A percentile compares a stretch with the other conserved stretches of the same genome.
Evolutionary conservation across 2,888 invertebrate genomes (phyloP).

Genomic region (Asteroscopus sphinx): DNA sequence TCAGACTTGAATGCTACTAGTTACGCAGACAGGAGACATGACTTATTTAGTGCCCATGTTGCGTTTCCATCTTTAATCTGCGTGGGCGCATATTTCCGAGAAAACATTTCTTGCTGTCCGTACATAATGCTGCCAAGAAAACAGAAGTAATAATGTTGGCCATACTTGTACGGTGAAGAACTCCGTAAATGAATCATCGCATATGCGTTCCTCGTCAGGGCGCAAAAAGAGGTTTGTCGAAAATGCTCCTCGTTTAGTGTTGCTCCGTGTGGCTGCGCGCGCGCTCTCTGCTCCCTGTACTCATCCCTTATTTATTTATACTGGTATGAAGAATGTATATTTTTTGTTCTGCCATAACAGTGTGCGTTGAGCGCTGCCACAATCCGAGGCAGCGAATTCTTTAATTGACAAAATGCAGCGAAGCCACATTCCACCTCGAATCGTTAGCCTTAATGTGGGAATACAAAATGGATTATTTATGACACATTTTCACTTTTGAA

Average conservation of each 20-base stretch:
- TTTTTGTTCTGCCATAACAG: constrained; percentile 84
- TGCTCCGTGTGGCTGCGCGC: constrained; percentile 71
- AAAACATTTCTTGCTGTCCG: constrained; percentile 87
- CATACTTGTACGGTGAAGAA: constrained; percentile 85
- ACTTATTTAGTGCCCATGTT: constrained; percentile 88
- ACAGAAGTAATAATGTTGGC: constrained; percentile 88
- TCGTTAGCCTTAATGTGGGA: constrained; percentile 82
- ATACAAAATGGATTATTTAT: constrained; percentile 74
- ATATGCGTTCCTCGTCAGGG: constrained; percentile 86
- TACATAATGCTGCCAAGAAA: constrained; percentile 87
- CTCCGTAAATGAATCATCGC: constrained; percentile 89
- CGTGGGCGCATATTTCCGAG: constrained; percentile 88
- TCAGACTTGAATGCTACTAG: constrained; percentile 76
- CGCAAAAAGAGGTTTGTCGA: constrained; percentile 88
- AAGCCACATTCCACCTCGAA: constrained; percentile 76
- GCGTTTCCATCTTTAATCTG: constrained; percentile 88
- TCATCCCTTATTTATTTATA: constrained; percentile 90
- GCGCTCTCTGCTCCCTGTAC: constrained; percentile 74
- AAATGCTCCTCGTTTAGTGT: constrained; percentile 84
- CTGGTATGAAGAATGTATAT: constrained; percentile 85
- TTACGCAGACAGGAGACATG: constrained; percentile 81
- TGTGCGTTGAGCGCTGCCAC: constrained; percentile 75
- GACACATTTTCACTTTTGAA: constrained; percentile 52
- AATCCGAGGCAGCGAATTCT: constrained; percentile 82
- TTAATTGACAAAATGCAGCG: constrained; percentile 86